Conservation (phyloP, 1,140 invertebrate genomes). For the Orchestia grillus region DNA sequence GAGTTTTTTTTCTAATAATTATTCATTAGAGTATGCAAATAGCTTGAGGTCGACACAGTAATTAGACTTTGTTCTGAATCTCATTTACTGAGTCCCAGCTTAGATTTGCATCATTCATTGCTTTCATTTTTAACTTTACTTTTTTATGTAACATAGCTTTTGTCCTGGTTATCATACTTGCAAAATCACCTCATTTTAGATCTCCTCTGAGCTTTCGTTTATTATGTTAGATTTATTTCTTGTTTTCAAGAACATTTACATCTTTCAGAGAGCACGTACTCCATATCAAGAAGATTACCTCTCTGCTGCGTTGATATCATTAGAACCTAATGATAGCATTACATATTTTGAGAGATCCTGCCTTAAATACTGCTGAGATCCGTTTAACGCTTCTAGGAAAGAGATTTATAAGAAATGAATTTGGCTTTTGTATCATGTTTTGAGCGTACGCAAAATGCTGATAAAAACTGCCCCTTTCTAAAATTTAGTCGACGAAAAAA, state of each 20-base stretch:
- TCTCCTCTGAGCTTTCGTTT: not conserved
- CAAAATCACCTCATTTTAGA: not conserved
- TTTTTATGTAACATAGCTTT: not conserved
- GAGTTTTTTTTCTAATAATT: not conserved
- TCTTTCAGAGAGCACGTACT: not conserved
- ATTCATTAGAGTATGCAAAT: not conserved
- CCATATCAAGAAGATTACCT: not conserved
- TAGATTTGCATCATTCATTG: not conserved
- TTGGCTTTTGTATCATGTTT: not conserved
- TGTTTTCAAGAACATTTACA: not conserved
- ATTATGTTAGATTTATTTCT: not conserved
- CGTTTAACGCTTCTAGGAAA: not conserved
- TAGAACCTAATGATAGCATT: not conserved
- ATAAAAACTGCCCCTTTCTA: not conserved
- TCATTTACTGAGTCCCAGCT: not conserved
- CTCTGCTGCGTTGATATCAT: not conserved
- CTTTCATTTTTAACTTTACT: not conserved
- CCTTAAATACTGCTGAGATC: not conserved
- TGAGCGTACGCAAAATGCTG: not conserved
- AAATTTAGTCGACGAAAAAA: not conserved
- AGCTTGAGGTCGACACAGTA: not conserved
- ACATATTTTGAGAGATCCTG: not conserved
- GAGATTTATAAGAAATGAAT: not conserved
- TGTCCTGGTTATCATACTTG: not conserved
- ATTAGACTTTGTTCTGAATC: not conserved